phyloP scores from a whole-genome alignment of 2,888 invertebrate genomes.

The Melitaea athalia region DNA sequence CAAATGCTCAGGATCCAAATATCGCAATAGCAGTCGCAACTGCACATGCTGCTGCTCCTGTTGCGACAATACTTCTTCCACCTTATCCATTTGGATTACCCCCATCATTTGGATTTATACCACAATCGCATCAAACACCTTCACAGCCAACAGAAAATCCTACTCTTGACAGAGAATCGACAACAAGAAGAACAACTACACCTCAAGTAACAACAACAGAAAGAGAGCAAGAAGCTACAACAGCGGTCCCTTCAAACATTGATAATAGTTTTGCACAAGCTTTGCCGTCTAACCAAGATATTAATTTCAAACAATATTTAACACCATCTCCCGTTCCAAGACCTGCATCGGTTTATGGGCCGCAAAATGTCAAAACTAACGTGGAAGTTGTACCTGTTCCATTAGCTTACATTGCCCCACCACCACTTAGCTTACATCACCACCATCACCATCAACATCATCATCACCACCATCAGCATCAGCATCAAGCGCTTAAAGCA shows the following conservation, averaged over 20 bases:
- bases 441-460: constrained; percentile 51
- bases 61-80: constrained; percentile 70
- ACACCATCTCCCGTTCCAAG: constrained; percentile 47
- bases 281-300: constrained; percentile 63
- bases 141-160: constrained; percentile 52
- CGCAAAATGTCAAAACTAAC: constrained; percentile 66
- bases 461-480: constrained; percentile 39
- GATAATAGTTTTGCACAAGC: constrained; percentile 68
- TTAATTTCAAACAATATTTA: constrained; percentile 60
- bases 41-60: constrained; percentile 72
- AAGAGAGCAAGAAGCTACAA: constrained; percentile 56
- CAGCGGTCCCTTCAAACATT: constrained; percentile 61
- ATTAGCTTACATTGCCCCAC: constrained; percentile 70
- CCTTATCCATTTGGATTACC: constrained; percentile 74
- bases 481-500: constrained; percentile 40
- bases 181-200: constrained; percentile 48
- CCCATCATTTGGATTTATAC: constrained; percentile 60
- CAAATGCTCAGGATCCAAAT: constrained; percentile 57
- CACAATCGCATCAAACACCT: constrained; percentile 49
- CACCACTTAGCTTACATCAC: constrained; percentile 52
- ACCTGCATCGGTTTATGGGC: constrained; percentile 30
- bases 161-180: constrained; percentile 59
- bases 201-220: constrained; percentile 52
- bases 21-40: constrained; percentile 73
- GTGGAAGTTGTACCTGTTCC: constrained; percentile 74